Percentiles rank a stretch among this genome's conserved stretches.
phyloP scores from a whole-genome alignment of 2,888 invertebrate genomes.

The Torymus texanus region DNA sequence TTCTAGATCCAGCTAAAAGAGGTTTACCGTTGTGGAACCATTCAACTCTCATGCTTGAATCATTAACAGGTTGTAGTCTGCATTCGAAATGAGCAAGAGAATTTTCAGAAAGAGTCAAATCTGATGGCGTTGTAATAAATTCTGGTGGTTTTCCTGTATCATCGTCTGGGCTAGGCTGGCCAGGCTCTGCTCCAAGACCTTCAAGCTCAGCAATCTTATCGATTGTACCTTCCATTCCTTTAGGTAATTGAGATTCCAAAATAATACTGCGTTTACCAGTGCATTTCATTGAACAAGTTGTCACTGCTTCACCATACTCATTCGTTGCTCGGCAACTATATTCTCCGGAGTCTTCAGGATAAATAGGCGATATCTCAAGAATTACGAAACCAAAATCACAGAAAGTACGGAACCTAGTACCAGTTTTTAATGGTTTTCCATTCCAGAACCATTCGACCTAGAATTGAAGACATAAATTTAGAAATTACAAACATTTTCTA shows the following conservation, averaged over 20 bases:
- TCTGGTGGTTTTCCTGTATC: slow-evolving; percentile 92
- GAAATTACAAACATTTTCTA: neutral
- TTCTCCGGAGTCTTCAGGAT: slow-evolving; percentile 96
- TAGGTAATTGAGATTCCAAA: slow-evolving; percentile 91
- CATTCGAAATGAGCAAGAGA: slow-evolving; percentile 95
- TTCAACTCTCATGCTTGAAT: slow-evolving; percentile 95
- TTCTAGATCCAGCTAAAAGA: slow-evolving; percentile 91
- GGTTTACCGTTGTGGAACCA: slow-evolving; percentile 99
- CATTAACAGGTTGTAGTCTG: slow-evolving; percentile 90
- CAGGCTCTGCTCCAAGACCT: slow-evolving; percentile 85
- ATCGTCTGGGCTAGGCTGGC: slow-evolving; percentile 83
- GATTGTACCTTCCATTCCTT: slow-evolving; percentile 95
- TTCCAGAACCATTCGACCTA: slow-evolving; percentile 97
- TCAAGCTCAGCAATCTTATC: slow-evolving; percentile 94
- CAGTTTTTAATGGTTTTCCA: slow-evolving; percentile 90
- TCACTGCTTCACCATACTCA: slow-evolving; percentile 93
- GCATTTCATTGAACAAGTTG: slow-evolving; percentile 91
- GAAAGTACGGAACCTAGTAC: slow-evolving; percentile 96
- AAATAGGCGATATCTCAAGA: slow-evolving; percentile 96
- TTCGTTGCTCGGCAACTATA: slow-evolving; percentile 92
- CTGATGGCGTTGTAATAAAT: slow-evolving; percentile 90
- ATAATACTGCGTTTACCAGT: slow-evolving; percentile 94
- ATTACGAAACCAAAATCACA: slow-evolving; percentile 99
- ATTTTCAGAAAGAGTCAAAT: slow-evolving; percentile 89
- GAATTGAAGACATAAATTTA: slow-evolving; percentile 55